Percentiles rank a stretch among this genome's conserved stretches.
Evolutionary conservation across 2,113 vertebrate genomes (phyloP).

Genomic region (Poeciliopsis occidentalis): DNA sequence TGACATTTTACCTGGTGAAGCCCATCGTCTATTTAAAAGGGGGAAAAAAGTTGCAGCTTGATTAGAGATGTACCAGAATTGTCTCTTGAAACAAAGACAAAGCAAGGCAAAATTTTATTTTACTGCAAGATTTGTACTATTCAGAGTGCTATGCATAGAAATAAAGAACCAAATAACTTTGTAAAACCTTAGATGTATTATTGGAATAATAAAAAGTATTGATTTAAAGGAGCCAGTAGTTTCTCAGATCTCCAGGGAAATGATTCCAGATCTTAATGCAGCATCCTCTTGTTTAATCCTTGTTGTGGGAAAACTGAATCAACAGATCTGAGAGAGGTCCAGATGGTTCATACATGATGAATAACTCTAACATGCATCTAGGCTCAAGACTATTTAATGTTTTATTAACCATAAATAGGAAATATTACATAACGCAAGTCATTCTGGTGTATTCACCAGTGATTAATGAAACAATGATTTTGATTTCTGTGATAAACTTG

Average conservation of each 20-base stretch:
- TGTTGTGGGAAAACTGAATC: too few species aligned
- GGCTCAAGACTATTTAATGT: not conserved
- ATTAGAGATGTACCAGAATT: not conserved
- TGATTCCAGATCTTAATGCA: too few species aligned
- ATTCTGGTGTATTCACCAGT: conserved; percentile 45
- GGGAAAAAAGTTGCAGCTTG: not conserved
- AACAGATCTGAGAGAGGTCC: too few species aligned
- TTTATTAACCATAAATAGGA: too few species aligned
- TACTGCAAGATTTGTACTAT: not conserved
- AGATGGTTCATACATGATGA: too few species aligned
- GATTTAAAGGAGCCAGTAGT: too few species aligned
- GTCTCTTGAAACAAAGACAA: not conserved
- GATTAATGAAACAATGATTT: not conserved
- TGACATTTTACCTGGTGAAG: too few species aligned
- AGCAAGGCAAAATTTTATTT: not conserved
- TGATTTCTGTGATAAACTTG: not conserved
- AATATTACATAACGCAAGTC: not conserved
- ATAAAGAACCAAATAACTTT: not conserved
- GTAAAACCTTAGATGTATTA: not conserved
- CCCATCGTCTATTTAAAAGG: too few species aligned
- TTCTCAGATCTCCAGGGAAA: too few species aligned
- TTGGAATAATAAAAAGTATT: not conserved
- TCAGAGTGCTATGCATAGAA: not conserved
- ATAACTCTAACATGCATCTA: not conserved
- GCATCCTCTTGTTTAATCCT: too few species aligned